Evolutionary conservation across 2,888 invertebrate genomes (phyloP), one percentile per base, ranked within the genome.

Genomic region (Caenorhabditis doughertyi): DNA sequence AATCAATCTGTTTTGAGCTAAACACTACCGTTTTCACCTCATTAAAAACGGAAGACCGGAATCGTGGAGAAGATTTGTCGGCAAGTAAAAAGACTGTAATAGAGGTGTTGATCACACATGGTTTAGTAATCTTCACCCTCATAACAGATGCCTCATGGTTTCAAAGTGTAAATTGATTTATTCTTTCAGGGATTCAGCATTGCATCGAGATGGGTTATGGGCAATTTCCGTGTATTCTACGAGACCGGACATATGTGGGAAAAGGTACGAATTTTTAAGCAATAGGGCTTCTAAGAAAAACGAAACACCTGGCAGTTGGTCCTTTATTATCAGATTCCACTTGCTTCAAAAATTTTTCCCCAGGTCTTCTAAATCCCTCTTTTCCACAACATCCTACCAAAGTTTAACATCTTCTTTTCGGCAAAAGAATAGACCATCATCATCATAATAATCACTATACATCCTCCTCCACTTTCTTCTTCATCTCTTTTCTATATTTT

Each of bases 241-340:
- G 82, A 88, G 60, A 88, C 89, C 11, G 81, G 83, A 1, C 84
- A 86, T 60, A 89, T 89, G 89, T 89, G 84, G 82, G 89, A 89
- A 56, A 89, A 89, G 86, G 89, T 89, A 42, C 44, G 62, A 32
- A 32, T 4, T 32, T 32, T 32, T 32, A 4, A 32, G 9, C 32
- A 32, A 32, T 32, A 32, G 9, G 32, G 32, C n/a, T n/a, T n/a
- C n/a, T n/a, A n/a, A n/a, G n/a, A n/a, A n/a, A n/a, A n/a, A n/a
- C n/a, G n/a, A n/a, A n/a, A n/a, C n/a, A n/a, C n/a, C n/a, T n/a
- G n/a, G n/a, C n/a, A n/a, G n/a, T n/a, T n/a, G n/a, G n/a, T n/a
- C n/a, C n/a, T n/a, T n/a, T n/a, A n/a, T n/a, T n/a, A n/a, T 39
- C 39, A 9, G 39, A 39, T 13, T 39, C 39, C 32, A 4, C 9